A percentile compares a stretch with the other conserved stretches of the same genome.
phyloP scores from a whole-genome alignment of 2,888 invertebrate species.

The Campopleginae sp. region DNA sequence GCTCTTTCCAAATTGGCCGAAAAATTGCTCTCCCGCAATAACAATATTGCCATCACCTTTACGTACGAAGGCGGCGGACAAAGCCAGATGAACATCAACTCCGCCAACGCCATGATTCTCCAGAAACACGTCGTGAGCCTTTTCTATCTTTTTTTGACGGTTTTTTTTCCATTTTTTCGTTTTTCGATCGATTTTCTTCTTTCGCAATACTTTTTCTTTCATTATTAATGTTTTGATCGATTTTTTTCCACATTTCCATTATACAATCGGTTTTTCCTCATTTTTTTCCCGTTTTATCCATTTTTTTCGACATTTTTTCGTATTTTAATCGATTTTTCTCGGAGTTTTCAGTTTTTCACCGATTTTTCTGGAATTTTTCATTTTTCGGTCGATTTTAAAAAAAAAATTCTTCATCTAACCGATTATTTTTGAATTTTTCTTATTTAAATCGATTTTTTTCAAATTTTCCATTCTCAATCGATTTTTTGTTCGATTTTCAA shows the following conservation, averaged over 20 bases:
- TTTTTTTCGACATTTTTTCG: neutral
- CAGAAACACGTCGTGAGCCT: slow-evolving; percentile 90
- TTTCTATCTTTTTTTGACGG: neutral
- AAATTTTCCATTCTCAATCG: too few species aligned
- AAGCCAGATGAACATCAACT: slow-evolving; percentile 89
- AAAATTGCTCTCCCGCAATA: slow-evolving; percentile 85
- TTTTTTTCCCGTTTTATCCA: too few species aligned
- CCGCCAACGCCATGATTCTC: slow-evolving; percentile 92
- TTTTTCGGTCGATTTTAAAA: too few species aligned
- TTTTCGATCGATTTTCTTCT: neutral
- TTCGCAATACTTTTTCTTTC: neutral
- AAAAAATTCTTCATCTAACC: too few species aligned
- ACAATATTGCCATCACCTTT: slow-evolving; percentile 86
- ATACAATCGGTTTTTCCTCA: too few species aligned
- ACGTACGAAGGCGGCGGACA: slow-evolving; percentile 85
- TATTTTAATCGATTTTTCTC: neutral
- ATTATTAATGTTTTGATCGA: too few species aligned
- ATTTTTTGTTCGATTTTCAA: too few species aligned
- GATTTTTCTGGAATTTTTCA: neutral
- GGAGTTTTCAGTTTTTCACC: neutral
- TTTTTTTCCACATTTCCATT: too few species aligned
- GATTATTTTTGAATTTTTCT: neutral
- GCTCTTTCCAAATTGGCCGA: slow-evolving; percentile 89
- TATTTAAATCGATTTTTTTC: too few species aligned
- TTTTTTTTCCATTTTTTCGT: too few species aligned